Base-by-base conservation (phyloP, 2,797 vertebrate species). In the Podarcis lilfordi region DNA sequence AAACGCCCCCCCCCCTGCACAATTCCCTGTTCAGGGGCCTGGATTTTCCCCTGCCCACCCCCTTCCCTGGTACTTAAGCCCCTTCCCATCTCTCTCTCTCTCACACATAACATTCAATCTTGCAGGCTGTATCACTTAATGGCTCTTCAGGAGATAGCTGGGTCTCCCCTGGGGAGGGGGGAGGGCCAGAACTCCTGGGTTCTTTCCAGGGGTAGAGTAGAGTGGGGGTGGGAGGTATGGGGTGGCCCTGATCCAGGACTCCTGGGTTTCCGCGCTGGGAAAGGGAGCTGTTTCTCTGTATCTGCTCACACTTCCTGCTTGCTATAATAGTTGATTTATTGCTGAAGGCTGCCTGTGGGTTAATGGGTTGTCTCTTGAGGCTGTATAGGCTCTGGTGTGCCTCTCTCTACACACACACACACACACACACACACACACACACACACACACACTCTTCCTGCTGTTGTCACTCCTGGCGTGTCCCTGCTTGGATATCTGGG, bases 351-450 rank as follows among this genome's bases (percentile, higher is more conserved):
- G 72, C 77, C 32, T 81, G 86, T 35, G 3, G 68, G 68, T 40
- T 74, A 59, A 87, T 82, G 86, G 78, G 50, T 8, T 74, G 79
- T 75, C 86, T 75, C 78, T 27, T n/a, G 86, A 72, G 86, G 86
- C 78, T 81, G 9, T 11, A 32, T 66, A 45, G 35, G 50, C 59
- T 32, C 66, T 17, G 37, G 19, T 27, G 43, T 50, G 45, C 8
- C 29, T 64, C 27, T 19, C 21, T 19, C 4, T 6, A 11, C 25
- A 40, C 37, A 29, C 27, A 3, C 37, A 21, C 35, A 9, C 66
- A 25, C 17, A 3, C 82, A 40, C 37, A 11, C 25, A 40, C 37
- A 11, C 25, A 40, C 37, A 29, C 27, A 6, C 37, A 11, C 25
- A 40, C 37, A 29, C 27, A 6, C 27, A 21, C 19, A 8, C 66